Evolutionary conservation across 2,888 invertebrate species (phyloP).

Genomic region (Saturnia pavonia): DNA sequence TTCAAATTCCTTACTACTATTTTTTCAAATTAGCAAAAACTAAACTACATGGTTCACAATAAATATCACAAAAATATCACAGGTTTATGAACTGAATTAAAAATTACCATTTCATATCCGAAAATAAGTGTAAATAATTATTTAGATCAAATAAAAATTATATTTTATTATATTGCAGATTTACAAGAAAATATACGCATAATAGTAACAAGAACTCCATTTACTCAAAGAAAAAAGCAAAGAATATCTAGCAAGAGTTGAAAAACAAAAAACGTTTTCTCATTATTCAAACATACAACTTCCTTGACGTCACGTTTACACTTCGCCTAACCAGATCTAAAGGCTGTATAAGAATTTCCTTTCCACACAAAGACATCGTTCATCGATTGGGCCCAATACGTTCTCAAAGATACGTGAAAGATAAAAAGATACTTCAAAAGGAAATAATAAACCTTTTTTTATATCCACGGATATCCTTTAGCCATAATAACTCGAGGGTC

Average conservation of each 20-base stretch:
- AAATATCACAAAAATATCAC: too few relatives aligned
- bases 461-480: constrained; percentile 50
- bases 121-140: too few relatives aligned
- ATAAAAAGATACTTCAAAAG: constrained; percentile 52
- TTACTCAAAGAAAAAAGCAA: not conserved
- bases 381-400: constrained; percentile 18
- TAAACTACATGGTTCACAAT: too few relatives aligned
- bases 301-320: constrained; percentile 5
- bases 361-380: constrained; percentile 8
- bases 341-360: constrained; percentile 15
- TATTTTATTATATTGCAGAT: not conserved
- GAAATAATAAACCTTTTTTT: constrained; percentile 54
- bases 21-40: too few relatives aligned
- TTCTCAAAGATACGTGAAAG: constrained; percentile 32
- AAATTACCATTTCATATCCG: too few relatives aligned
- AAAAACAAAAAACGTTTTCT: not conserved
- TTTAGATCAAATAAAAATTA: too few relatives aligned
- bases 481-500: constrained; percentile 53
- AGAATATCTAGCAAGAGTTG: not conserved
- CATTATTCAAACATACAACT: constrained; percentile 6
- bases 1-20: too few relatives aligned
- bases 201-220: not conserved
- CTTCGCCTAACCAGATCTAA: constrained; percentile 8
- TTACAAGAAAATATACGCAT: not conserved
- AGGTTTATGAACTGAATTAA: too few relatives aligned